These are phyloP conservation scores for Cossypha heuglini DNA, from an alignment of 2,797 vertebrate species.

Conservation along the genomic window DNA sequence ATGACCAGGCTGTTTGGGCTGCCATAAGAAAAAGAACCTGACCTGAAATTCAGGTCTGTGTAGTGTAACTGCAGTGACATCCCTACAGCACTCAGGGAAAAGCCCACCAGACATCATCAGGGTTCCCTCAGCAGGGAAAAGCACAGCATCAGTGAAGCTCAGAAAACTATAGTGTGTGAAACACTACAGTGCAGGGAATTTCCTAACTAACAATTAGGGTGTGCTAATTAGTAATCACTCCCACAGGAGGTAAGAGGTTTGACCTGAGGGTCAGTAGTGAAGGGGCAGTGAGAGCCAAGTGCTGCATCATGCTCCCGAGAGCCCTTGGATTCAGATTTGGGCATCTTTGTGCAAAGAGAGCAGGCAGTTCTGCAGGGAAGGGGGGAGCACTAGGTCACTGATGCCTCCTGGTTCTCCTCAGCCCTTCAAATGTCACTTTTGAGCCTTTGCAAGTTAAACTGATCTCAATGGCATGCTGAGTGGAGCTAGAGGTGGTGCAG, in stretches of 20 bases:
- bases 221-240: neutral
- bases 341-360: neutral
- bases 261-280: neutral
- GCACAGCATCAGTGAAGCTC: too few relatives aligned
- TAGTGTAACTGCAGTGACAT: neutral
- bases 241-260: neutral
- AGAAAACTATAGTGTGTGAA: neutral
- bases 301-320: rapidly evolving
- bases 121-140: neutral
- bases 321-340: neutral
- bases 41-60: neutral
- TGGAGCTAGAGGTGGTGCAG: neutral
- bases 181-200: neutral
- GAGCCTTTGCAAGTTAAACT: neutral
- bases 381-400: neutral
- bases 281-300: neutral
- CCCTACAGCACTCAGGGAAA: neutral
- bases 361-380: neutral
- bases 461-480: neutral
- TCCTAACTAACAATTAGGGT: neutral
- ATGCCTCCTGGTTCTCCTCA: neutral
- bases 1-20: neutral
- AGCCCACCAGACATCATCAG: rapidly evolving
- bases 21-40: neutral
- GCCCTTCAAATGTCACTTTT: neutral